phyloP scores from a whole-genome alignment of 2,888 invertebrate species.

The Mellilla xanthometata region DNA sequence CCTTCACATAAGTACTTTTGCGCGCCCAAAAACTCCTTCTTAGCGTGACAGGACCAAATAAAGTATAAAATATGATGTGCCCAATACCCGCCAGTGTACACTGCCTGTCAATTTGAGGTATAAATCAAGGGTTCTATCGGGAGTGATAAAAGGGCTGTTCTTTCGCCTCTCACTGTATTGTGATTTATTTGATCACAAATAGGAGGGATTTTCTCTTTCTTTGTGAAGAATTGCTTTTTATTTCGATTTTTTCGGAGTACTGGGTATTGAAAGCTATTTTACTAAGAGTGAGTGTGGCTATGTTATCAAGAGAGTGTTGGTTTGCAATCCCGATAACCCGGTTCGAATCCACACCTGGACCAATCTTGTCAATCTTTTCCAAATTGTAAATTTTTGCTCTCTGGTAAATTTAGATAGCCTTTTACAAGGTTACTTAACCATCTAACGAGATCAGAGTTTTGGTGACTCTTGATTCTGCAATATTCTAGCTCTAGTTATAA shows the following conservation, averaged over 20 bases:
- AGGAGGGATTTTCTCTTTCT: constrained; percentile 7
- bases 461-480: too few species aligned
- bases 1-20: constrained; percentile 20
- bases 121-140: constrained; percentile 43
- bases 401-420: too few species aligned
- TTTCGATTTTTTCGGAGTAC: background rate
- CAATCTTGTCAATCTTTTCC: too few species aligned
- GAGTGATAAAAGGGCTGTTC: constrained; percentile 38
- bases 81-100: constrained; percentile 38
- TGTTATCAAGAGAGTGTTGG: too few species aligned
- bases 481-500: too few species aligned
- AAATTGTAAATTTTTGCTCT: too few species aligned
- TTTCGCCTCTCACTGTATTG: constrained; percentile 33
- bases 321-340: too few species aligned
- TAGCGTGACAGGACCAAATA: constrained; percentile 30
- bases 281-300: too few species aligned
- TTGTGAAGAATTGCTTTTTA: constrained; percentile 2
- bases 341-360: too few species aligned
- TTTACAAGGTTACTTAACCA: too few species aligned
- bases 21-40: constrained; percentile 11
- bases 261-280: too few species aligned
- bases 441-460: too few species aligned
- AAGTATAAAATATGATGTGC: constrained; percentile 52
- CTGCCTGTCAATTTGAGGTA: constrained; percentile 42
- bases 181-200: constrained; percentile 29